Conservation (phyloP, 2,113 vertebrate species). For the Salminus brasiliensis region DNA sequence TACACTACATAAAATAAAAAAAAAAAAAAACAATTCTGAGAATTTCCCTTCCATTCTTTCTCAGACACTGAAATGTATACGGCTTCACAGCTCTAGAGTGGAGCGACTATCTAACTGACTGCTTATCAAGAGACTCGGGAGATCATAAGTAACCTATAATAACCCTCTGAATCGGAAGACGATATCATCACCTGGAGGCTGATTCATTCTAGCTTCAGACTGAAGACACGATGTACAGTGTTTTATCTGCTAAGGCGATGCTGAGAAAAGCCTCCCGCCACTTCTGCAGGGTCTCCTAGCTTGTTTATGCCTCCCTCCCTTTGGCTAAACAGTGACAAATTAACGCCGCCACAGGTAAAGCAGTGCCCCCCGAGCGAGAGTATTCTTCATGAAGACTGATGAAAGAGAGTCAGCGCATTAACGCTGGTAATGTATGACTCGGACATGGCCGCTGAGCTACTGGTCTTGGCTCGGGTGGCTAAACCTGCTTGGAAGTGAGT, state of each 20-base stretch:
- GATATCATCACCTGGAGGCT: neutral
- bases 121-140: too few species aligned
- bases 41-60: too few species aligned
- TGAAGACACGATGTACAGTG: conserved; percentile 14
- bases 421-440: conserved; percentile 81
- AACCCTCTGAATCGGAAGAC: too few species aligned
- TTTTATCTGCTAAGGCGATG: conserved; percentile 20
- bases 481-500: conserved; percentile 75
- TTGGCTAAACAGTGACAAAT: conserved; percentile 86
- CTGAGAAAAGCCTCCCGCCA: conserved; percentile 48
- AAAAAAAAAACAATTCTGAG: too few species aligned
- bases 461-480: conserved; percentile 84
- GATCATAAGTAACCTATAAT: too few species aligned
- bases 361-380: conserved; percentile 55
- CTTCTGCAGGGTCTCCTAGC: neutral
- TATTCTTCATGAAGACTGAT: conserved; percentile 91
- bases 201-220: conserved; percentile 3
- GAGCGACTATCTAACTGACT: too few species aligned
- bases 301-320: conserved; percentile 73
- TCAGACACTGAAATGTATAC: too few species aligned
- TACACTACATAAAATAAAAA: too few species aligned
- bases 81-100: too few species aligned
- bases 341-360: conserved; percentile 70
- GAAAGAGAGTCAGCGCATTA: conserved; percentile 86
- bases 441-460: conserved; percentile 74